Evolutionary conservation across 1,140 invertebrate genomes (phyloP).

Genomic region (Musca vetustissima): DNA sequence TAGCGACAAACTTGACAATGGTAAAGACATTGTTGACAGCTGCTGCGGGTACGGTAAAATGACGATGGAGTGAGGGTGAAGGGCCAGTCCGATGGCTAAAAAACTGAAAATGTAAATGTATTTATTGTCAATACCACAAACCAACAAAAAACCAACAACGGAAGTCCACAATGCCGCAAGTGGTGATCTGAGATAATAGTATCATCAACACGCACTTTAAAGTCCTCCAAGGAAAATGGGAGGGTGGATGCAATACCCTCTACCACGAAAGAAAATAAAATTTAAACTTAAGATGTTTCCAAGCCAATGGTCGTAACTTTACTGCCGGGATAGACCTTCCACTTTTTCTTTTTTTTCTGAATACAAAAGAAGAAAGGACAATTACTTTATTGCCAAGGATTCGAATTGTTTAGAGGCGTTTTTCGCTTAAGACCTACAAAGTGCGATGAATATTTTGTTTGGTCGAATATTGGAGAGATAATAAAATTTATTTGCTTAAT

Average conservation of each 20-base stretch:
- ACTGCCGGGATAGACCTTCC: no score
- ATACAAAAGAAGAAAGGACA: constrained; percentile 23
- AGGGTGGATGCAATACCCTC: not conserved
- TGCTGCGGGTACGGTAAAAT: constrained; percentile 30
- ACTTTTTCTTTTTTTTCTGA: no score
- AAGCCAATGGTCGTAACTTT: constrained; percentile 9
- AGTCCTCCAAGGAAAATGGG: not conserved
- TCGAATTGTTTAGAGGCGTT: constrained; percentile 24
- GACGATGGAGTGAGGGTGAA: not conserved
- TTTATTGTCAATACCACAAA: no score
- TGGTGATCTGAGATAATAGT: constrained; percentile 54
- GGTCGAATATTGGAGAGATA: constrained; percentile 11
- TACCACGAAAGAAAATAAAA: not conserved
- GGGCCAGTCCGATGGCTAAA: no score
- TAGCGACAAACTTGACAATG: not conserved
- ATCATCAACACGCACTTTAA: constrained; percentile 44
- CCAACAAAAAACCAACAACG: not conserved
- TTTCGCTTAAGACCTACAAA: not conserved
- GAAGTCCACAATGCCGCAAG: not conserved
- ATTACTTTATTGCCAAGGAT: constrained; percentile 28
- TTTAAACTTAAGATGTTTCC: constrained; percentile 22
- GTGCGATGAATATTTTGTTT: no score
- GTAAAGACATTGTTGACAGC: constrained; percentile 36
- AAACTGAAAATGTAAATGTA: no score
- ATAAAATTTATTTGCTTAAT: constrained; percentile 28